Conservation (phyloP, 2,113 vertebrate genomes). For the Scortum barcoo region DNA sequence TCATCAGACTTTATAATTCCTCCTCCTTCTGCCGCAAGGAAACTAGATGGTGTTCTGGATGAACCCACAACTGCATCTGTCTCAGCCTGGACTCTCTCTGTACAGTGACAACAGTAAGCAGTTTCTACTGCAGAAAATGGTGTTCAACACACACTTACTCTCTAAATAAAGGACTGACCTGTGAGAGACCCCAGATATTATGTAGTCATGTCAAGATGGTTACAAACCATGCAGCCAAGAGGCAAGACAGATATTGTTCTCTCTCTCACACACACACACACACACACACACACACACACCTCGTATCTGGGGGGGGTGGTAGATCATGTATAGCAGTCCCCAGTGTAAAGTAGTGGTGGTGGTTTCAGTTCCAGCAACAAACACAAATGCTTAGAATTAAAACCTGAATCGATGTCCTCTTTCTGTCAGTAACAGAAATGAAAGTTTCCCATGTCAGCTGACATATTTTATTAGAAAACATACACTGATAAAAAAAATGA, state of each 20-base stretch:
- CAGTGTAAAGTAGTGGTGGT: conserved; percentile 86
- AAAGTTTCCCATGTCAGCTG: background rate
- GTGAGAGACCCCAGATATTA: background rate
- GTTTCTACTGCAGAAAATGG: background rate
- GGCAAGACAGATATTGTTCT: background rate
- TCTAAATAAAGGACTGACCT: background rate
- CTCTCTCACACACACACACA: background rate
- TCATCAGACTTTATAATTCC: too few species aligned
- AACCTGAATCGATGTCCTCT: conserved; percentile 51
- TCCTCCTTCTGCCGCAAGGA: too few species aligned
- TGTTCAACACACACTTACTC: background rate
- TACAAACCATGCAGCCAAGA: background rate
- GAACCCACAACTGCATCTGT: conserved; percentile 78
- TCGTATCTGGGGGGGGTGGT: conserved; percentile 86
- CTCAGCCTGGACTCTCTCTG: conserved; percentile 80
- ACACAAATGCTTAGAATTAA: conserved; percentile 80
- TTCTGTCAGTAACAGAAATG: conserved; percentile 31
- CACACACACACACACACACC: conserved; percentile 67
- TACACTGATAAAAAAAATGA: too few species aligned
- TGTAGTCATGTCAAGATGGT: background rate
- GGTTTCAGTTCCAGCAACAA: conserved; percentile 88
- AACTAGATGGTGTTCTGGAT: conserved; percentile 59
- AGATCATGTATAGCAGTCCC: conserved; percentile 87
- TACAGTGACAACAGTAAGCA: background rate
- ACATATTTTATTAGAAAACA: too few species aligned